Conservation (phyloP, 2,113 vertebrate species). For the Talpa occidentalis region DNA sequence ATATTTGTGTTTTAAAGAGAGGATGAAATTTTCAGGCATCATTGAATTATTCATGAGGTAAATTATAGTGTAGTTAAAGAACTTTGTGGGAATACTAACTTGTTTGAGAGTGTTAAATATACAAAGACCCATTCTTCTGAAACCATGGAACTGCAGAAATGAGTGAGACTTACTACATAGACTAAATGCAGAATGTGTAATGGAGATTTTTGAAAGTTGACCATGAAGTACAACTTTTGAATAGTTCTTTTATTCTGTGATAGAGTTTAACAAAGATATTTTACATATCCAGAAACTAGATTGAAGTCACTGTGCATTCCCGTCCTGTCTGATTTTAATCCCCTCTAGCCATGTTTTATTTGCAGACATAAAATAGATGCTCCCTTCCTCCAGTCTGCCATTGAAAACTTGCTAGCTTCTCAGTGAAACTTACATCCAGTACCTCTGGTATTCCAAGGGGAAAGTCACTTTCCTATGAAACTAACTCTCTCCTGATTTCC, state of each 20-base stretch:
- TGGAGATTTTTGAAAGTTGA: neutral
- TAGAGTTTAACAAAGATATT: neutral
- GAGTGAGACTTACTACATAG: neutral
- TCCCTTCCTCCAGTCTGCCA: neutral
- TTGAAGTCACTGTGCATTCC: neutral
- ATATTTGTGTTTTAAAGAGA: slow-evolving; percentile 6
- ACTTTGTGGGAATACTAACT: neutral
- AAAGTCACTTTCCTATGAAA: neutral
- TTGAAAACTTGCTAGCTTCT: slow-evolving; percentile 4
- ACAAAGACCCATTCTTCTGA: neutral
- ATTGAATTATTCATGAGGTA: slow-evolving; percentile 18
- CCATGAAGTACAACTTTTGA: slow-evolving; percentile 2
- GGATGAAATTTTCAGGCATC: slow-evolving; percentile 11
- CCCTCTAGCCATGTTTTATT: neutral
- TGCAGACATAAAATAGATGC: neutral
- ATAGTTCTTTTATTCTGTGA: neutral
- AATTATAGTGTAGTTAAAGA: neutral
- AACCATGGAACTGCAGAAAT: neutral
- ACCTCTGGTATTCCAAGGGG: neutral
- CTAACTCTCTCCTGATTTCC: neutral
- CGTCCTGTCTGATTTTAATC: neutral
- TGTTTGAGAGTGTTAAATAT: neutral
- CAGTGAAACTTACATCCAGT: neutral
- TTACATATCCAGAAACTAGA: neutral
- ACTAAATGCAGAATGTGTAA: neutral